A percentile compares a stretch with the other conserved stretches of the same genome.
These are phyloP conservation scores for Meganola albula DNA, from an alignment of 2,888 invertebrate species.

Conservation along the genomic window DNA sequence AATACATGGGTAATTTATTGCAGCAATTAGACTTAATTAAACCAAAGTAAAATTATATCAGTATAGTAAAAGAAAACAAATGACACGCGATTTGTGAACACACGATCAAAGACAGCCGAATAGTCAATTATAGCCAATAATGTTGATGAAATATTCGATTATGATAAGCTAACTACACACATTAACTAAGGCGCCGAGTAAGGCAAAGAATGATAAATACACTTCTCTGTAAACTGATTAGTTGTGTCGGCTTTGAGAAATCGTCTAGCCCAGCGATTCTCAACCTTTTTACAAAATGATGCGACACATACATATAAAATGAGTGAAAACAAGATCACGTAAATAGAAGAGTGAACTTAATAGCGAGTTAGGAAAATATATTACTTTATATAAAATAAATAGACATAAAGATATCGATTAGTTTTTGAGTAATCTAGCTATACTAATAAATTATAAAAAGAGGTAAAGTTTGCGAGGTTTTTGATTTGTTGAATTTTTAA, in stretches of 20 bases:
- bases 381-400: too few species aligned
- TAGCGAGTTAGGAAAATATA: too few species aligned
- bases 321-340: too few species aligned
- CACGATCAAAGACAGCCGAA: constrained; percentile 2
- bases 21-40: constrained; percentile 18
- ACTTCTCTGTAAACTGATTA: constrained; percentile 13
- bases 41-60: constrained; percentile 7
- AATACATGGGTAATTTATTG: constrained; percentile 11
- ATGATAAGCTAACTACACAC: constrained; percentile 9
- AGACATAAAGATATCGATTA: too few species aligned
- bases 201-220: constrained; percentile 8
- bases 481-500: too few species aligned
- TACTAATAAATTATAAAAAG: too few species aligned
- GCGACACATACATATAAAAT: too few species aligned
- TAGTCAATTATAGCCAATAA: constrained; percentile 16
- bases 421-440: too few species aligned
- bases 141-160: constrained; percentile 13
- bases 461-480: too few species aligned
- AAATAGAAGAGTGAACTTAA: too few species aligned
- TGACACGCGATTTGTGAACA: constrained; percentile 5
- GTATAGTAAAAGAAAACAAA: constrained; percentile 12
- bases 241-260: constrained; percentile 13
- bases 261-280: too few species aligned
- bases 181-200: constrained; percentile 8
- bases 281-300: too few species aligned